These are phyloP conservation scores for Pristionchus japonicus DNA, from an alignment of 2,888 invertebrate genomes.

Conservation along the genomic window DNA sequence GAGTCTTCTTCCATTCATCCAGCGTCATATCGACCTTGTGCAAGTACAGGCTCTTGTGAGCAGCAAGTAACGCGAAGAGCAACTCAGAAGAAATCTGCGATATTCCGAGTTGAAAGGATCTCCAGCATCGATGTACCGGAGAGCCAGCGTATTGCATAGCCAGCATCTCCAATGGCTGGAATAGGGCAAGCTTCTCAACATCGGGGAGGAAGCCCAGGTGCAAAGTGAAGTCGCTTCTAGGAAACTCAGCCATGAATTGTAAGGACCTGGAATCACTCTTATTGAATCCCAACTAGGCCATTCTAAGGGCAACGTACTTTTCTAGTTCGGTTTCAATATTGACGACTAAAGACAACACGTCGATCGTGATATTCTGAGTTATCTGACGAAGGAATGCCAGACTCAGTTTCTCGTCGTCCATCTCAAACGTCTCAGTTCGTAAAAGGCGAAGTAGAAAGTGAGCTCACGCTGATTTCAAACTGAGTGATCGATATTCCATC, in stretches of 20 bases:
- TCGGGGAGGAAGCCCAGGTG: background rate
- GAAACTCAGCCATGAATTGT: background rate
- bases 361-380: background rate
- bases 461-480: background rate
- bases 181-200: background rate
- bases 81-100: background rate
- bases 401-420: background rate
- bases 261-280: background rate
- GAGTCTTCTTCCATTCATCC: background rate
- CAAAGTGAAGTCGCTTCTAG: background rate
- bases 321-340: background rate
- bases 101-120: background rate
- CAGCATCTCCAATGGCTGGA: background rate
- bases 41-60: background rate
- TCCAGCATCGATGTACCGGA: background rate
- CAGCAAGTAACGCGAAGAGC: background rate
- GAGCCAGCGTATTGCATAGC: background rate
- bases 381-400: background rate
- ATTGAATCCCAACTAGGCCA: background rate
- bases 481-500: background rate
- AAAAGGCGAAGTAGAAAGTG: too few relatives aligned
- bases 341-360: background rate
- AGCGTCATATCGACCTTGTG: background rate
- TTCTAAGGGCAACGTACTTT: background rate
- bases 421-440: background rate